Base-by-base conservation (phyloP, 2,888 invertebrate species). In the Dasypogon diadema region DNA sequence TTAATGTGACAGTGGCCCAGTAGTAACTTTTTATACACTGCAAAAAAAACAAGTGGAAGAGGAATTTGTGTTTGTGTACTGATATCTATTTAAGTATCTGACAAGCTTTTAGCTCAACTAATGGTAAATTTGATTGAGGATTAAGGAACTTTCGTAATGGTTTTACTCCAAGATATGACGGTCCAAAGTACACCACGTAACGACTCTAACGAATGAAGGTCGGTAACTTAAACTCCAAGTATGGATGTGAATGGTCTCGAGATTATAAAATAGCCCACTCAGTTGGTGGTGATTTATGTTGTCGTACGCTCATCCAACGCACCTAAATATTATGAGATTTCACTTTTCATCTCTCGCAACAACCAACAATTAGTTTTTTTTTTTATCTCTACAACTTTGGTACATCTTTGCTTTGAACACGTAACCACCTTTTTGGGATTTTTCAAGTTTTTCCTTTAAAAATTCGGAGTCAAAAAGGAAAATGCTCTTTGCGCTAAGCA, bases 251-350 rank as follows among this genome's bases (percentile, higher is more conserved):
- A 3, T 58, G 26, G 30, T 2, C 24, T 5, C 37, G 24, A 5
- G 65, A 65, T 65, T 65, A 65, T 26, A 48, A 60, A 60, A 60
- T 37, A 34, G 21, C 34, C 8, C 46, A 46, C 18, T 46, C 24
- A 22, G 6, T 56, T 16, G 24, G 46, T 22, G 22, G 21, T 65
- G 65, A 65, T 65, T 65, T 65, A 65, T 65, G 48, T n/a, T 24
- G 24, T 48, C 65, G 48, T 46, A 18, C 46, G 14, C n/a, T 6
- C 10, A 30, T 37, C 37, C 18, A 42, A 18, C 14, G 10, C 2
- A 46, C 37, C 24, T 46, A 42, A 65, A 65, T 65, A 46, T 65
- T 24, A 46, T 37, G 8, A 24, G n/a, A 21, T 48, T 65, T 65
- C 46, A 65, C 65, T 65, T 65, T 65, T 46, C 46, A 46, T 46